A percentile compares a stretch with the other conserved stretches of the same genome.
phyloP scores from a whole-genome alignment of 2,113 vertebrate species.

The Perca schrenkii region DNA sequence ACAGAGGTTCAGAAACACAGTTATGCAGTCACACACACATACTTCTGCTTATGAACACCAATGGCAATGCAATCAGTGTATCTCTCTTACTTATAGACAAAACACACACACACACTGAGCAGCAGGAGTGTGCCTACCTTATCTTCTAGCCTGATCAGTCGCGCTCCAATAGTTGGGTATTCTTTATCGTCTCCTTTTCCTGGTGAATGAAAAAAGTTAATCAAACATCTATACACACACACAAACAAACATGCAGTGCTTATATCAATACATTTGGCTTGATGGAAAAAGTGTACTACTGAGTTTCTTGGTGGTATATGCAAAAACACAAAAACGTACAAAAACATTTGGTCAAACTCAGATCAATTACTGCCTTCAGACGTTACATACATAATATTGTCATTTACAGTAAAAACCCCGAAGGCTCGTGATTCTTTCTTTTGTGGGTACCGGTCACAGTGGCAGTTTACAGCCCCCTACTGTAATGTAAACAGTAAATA shows the following conservation, averaged over 20 bases:
- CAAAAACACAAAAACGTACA: not conserved
- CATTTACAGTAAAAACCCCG: not conserved
- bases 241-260: not conserved
- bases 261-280: not conserved
- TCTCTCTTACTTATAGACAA: constrained; percentile 35
- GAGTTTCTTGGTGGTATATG: not conserved
- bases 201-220: constrained; percentile 46
- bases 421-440: not conserved
- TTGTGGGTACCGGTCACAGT: not conserved
- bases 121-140: constrained; percentile 84
- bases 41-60: not conserved
- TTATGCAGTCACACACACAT: not conserved
- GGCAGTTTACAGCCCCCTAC: constrained; percentile 11
- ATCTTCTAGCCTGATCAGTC: constrained; percentile 92
- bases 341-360: not conserved
- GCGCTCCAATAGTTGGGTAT: constrained; percentile 89
- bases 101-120: constrained; percentile 12
- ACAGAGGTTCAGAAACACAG: constrained; percentile 14
- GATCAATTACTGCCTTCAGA: not conserved
- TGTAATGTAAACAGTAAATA: not conserved
- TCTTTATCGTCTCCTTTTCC: constrained; percentile 93
- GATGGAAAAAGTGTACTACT: not conserved
- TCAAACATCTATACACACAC: not conserved
- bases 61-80: constrained; percentile 36
- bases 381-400: not conserved